Base-by-base conservation (phyloP, 2,888 invertebrate species). In the Lasioglossum marginatum region DNA sequence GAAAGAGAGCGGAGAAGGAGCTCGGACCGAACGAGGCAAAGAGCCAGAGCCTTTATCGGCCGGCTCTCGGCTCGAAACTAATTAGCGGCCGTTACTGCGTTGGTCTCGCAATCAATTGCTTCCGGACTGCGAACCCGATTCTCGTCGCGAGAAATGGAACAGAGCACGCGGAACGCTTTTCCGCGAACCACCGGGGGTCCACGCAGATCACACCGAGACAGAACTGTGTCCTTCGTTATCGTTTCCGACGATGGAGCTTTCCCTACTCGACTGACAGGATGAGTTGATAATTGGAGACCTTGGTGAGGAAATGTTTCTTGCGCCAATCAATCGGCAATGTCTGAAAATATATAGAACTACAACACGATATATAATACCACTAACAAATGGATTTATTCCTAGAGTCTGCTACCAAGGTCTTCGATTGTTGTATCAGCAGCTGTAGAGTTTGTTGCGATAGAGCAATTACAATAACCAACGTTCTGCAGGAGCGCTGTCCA, bases 31-130 rank as follows among this genome's bases (percentile, higher is more conserved):
- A 63, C 63, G 6, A 63, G 63, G 16, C 63, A 31, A 63, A 63
- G 63, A 31, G 16, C 27, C 60, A 60, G 60, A 52, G 57, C 63
- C 63, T 63, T 63, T 63, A 63, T 63, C 63, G 63, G 63, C 16
- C 12, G 5, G 31, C 31, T 63, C 31, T 31, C 60, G 27, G 60
- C 60, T 60, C 16, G 31, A 63, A 63, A 63, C 63, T 63, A 63
- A 63, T 63, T 63, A 63, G 63, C 63, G 31, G n/a, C 57, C 57
- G n/a, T 5, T 12, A 31, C 31, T 63, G 63, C 16, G 63, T 31
- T 16, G 63, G 19, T 27, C 31, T 63, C 63, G 63, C 63, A 27
- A 31, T 63, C 63, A 63, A 63, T 63, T 63, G 63, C 31, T 63
- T 63, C 63, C 63, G 63, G 63, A 31, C n/a, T 8, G 31, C 31